Evolutionary conservation across 2,888 invertebrate genomes (phyloP).

Genomic region (Phanerotoma sp.): DNA sequence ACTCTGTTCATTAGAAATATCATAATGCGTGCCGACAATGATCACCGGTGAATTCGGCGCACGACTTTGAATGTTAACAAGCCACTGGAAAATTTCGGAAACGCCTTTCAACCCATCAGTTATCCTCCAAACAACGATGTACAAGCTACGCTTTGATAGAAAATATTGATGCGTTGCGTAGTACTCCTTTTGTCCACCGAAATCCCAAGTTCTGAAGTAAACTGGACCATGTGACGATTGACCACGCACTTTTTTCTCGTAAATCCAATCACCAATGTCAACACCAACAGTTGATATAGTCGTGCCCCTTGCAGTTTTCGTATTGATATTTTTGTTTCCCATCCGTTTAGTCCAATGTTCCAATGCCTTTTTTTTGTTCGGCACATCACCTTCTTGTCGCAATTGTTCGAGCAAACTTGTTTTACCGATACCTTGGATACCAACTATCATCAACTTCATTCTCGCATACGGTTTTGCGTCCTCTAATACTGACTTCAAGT

Average conservation of each 20-base stretch:
- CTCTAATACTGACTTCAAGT: constrained; percentile 84
- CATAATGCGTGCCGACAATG: constrained; percentile 96
- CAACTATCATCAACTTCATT: constrained; percentile 96
- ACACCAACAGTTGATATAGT: constrained; percentile 97
- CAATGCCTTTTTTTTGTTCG: constrained; percentile 67
- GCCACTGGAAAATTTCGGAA: constrained; percentile 89
- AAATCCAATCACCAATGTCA: constrained; percentile 94
- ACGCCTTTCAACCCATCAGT: constrained; percentile 88
- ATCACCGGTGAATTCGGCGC: constrained; percentile 96
- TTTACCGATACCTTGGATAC: constrained; percentile 83
- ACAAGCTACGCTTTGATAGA: constrained; percentile 90
- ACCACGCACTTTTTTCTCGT: constrained; percentile 80
- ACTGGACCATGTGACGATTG: constrained; percentile 78
- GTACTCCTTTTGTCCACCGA: constrained; percentile 97
- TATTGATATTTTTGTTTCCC: constrained; percentile 83
- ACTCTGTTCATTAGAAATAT: constrained; percentile 73
- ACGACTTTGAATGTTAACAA: constrained; percentile 90
- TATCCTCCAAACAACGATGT: constrained; percentile 93
- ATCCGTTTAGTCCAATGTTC: constrained; percentile 95
- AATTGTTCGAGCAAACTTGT: constrained; percentile 89
- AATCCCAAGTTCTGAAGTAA: constrained; percentile 97
- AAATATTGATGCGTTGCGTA: constrained; percentile 99
- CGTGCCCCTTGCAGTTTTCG: constrained; percentile 73
- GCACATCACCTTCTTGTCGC: constrained; percentile 79
- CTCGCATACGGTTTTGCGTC: constrained; percentile 91